Base-by-base conservation (phyloP, 2,888 invertebrate genomes). In the Tolmerus cingulatus region DNA sequence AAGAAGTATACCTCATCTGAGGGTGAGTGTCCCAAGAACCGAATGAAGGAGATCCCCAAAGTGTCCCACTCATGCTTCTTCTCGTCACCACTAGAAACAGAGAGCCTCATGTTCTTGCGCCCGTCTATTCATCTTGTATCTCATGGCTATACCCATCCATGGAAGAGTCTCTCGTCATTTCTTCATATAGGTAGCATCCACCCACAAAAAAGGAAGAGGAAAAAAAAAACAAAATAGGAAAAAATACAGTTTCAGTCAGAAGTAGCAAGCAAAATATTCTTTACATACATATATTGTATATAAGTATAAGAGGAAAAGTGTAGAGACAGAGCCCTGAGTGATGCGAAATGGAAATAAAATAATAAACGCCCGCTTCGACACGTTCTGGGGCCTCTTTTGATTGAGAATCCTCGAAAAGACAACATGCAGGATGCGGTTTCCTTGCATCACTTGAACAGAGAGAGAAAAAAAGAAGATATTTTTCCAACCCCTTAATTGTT, bases 321-420 rank as follows among this genome's bases (percentile, higher is more conserved):
- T 23, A 19, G 57, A 37, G 66, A 57, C 34, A 82, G n/a, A 30
- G 27, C 12, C 23, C 23, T 66, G 76, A 76, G 40, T 76, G 76
- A 76, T 76, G 76, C 37, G 76, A 76, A 82, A 82, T 82, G 82
- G 57, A 82, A 82, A 82, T 82, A 82, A 57, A 82, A 82, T 82
- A 82, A 82, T 82, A 82, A 82, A 82, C 66, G n/a, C 8, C 82
- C 23, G 37, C 37, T 82, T 82, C 57, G 82, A 57, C 55, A 82
- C 82, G 82, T 82, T 51, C 79, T 79, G 79, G 51, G 79, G 51
- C 79, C 79, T 51, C 79, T 79, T 79, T 27, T 30, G 51, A 79
- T 79, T 79, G 51, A 79, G 79, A 51, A 79, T 79, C 51, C 79
- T 79, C 51, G 27, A 46, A 16, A 40, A 46, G 51, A 79, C 14